phyloP scores from a whole-genome alignment of 2,888 invertebrate genomes.

The Patella pellucida region DNA sequence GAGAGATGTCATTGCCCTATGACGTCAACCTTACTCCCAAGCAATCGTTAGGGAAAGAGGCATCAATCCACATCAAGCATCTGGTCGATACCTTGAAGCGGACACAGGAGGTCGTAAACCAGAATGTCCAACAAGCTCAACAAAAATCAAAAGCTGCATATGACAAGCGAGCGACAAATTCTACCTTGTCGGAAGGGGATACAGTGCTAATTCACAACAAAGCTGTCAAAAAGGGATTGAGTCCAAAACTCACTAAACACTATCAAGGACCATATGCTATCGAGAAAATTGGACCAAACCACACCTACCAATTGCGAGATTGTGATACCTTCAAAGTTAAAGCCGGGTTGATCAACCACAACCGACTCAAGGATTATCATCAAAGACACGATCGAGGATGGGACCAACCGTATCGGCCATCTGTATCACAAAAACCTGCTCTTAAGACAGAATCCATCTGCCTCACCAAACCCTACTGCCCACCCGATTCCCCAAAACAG shows the following conservation, averaged over 20 bases:
- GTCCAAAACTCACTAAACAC: background rate
- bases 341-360: background rate
- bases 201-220: background rate
- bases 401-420: too few species aligned
- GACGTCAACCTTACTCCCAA: conserved; percentile 31
- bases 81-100: conserved; percentile 21
- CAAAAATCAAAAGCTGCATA: background rate
- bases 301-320: background rate
- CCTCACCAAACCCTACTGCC: too few species aligned
- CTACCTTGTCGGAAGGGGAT: background rate
- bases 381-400: background rate
- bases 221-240: background rate
- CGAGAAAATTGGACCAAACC: background rate
- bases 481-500: too few species aligned
- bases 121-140: conserved; percentile 17
- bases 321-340: background rate
- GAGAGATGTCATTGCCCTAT: conserved; percentile 34
- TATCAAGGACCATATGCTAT: background rate
- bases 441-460: background rate
- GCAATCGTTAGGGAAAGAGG: conserved; percentile 29
- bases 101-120: background rate
- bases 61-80: conserved; percentile 27
- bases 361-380: background rate
- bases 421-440: background rate
- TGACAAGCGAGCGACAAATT: background rate